phyloP scores from a whole-genome alignment of 2,797 vertebrate genomes.

The Pogoniulus pusillus region DNA sequence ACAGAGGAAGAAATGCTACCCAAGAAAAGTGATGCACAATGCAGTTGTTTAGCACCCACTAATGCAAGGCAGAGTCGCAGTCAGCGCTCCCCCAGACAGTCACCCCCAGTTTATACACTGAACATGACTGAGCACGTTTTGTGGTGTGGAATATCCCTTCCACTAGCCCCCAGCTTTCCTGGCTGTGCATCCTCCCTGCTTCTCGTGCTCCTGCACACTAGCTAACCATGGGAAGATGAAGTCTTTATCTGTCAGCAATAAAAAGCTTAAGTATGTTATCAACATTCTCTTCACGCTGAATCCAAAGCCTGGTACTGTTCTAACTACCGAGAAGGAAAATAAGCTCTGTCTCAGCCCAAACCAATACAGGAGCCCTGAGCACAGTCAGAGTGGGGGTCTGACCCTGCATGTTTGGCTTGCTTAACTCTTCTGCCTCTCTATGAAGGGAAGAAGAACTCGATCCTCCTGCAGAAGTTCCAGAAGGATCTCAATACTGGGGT shows the following conservation, averaged over 20 bases:
- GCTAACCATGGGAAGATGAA: background rate
- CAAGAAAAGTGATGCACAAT: no score
- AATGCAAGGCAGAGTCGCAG: background rate
- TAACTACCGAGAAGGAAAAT: background rate
- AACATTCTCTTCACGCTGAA: background rate
- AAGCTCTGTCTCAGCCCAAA: background rate
- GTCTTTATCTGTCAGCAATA: background rate
- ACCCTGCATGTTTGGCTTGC: background rate
- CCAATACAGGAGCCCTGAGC: background rate
- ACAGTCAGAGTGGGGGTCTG: background rate
- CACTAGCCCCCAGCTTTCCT: background rate
- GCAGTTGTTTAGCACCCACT: no score
- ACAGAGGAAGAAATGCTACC: no score
- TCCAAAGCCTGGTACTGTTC: background rate
- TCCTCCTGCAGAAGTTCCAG: slow-evolving; percentile 98
- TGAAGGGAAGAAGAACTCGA: slow-evolving; percentile 97
- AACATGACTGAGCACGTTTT: background rate
- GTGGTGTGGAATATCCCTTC: background rate
- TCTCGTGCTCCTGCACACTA: background rate
- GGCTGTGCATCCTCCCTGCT: background rate
- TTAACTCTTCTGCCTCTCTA: slow-evolving; percentile 59
- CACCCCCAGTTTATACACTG: background rate
- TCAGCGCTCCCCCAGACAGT: background rate
- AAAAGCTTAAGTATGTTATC: background rate
- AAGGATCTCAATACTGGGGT: slow-evolving; percentile 98